phyloP scores from a whole-genome alignment of 2,888 invertebrate genomes.

The Acheta domesticus region DNA sequence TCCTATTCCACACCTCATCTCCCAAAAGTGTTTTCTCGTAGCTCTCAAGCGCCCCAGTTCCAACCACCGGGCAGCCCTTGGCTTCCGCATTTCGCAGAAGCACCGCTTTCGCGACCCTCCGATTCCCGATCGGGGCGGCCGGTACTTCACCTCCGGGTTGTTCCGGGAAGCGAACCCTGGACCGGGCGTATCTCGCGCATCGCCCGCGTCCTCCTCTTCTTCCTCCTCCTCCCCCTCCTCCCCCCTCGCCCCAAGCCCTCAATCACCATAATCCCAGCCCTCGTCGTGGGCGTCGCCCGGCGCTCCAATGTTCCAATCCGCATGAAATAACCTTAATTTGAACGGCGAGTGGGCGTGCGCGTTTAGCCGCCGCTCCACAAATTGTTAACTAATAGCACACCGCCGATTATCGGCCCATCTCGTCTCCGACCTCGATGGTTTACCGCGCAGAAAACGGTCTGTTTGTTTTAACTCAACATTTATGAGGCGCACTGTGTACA shows the following conservation, averaged over 20 bases:
- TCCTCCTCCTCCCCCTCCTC: background rate
- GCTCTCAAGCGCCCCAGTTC: too few relatives aligned
- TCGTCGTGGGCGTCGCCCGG: background rate
- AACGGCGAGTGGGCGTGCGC: background rate
- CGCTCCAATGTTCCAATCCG: slow-evolving; percentile 9
- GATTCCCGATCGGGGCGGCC: too few relatives aligned
- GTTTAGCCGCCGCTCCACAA: background rate
- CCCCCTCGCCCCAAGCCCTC: background rate
- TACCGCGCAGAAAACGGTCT: background rate
- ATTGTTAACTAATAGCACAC: background rate
- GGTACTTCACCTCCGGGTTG: background rate
- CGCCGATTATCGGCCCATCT: background rate
- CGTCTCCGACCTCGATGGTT: background rate
- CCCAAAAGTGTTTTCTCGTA: too few relatives aligned
- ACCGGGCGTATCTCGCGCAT: background rate
- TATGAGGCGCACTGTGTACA: background rate
- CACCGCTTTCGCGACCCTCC: too few relatives aligned
- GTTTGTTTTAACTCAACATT: slow-evolving; percentile 18
- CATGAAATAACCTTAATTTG: slow-evolving; percentile 18
- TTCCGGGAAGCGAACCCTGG: background rate
- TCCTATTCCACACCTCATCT: too few relatives aligned
- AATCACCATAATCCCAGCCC: background rate
- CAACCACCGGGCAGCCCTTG: too few relatives aligned
- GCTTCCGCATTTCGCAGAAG: too few relatives aligned
- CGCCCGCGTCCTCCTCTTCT: background rate